Evolutionary conservation across 2,797 vertebrate species (phyloP).

Genomic region (Tolypeutes matacus): DNA sequence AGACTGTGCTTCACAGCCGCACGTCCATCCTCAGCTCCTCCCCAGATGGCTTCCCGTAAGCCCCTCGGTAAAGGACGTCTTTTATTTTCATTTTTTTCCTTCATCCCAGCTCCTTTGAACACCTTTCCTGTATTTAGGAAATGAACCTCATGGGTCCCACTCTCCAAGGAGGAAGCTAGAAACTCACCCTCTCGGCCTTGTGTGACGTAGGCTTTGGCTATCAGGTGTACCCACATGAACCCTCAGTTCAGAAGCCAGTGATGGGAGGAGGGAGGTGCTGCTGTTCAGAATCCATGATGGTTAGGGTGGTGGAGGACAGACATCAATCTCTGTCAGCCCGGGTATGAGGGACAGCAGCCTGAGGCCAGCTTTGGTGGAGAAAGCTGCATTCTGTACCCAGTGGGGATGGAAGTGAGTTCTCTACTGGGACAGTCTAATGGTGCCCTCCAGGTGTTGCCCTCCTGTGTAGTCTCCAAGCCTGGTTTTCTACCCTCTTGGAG

Average conservation of each 20-base stretch:
- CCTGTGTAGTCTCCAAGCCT: neutral
- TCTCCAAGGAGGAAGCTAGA: neutral
- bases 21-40: neutral
- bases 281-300: too few species aligned
- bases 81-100: too few species aligned
- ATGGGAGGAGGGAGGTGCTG: neutral
- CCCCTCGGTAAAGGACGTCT: neutral
- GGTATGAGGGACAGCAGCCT: neutral
- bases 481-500: neutral
- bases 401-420: too few species aligned
- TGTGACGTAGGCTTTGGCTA: neutral
- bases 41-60: neutral
- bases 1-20: neutral
- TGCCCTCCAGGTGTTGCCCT: too few species aligned
- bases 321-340: neutral
- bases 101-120: neutral
- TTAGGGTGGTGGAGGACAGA: neutral
- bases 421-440: too few species aligned
- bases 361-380: too few species aligned
- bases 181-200: too few species aligned
- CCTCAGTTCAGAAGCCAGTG: neutral
- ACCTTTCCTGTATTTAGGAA: neutral
- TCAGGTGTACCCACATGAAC: neutral
- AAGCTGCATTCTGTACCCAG: neutral
- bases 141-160: neutral